Conservation (phyloP, 2,888 invertebrate species). For the Ichneumoninae sp. region DNA sequence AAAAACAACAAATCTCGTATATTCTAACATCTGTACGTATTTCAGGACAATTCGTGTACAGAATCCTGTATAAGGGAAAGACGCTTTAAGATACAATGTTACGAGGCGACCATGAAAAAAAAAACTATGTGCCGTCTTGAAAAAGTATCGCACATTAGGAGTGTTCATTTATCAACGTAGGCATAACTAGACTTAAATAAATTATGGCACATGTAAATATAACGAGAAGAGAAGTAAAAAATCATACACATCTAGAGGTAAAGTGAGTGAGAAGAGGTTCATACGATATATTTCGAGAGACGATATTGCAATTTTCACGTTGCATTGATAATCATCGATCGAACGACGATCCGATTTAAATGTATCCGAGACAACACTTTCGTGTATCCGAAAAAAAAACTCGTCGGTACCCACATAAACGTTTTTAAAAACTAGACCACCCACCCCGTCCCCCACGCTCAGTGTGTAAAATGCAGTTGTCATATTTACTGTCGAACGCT, state of each 20-base stretch:
- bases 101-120: constrained; percentile 41
- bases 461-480: constrained; percentile 56
- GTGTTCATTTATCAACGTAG: constrained; percentile 68
- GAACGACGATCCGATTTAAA: constrained; percentile 23
- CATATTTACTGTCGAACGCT: constrained; percentile 59
- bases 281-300: constrained; percentile 49
- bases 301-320: constrained; percentile 40
- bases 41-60: constrained; percentile 59
- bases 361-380: constrained; percentile 9
- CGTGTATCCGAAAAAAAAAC: constrained; percentile 7
- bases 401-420: constrained; percentile 34
- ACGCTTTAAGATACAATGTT: constrained; percentile 41
- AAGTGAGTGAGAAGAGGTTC: constrained; percentile 11
- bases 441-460: constrained; percentile 36
- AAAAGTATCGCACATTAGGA: constrained; percentile 56
- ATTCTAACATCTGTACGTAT: constrained; percentile 53
- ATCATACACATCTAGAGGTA: constrained; percentile 40
- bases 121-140: constrained; percentile 47
- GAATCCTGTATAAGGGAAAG: constrained; percentile 44
- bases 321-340: constrained; percentile 53
- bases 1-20: constrained; percentile 39
- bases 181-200: constrained; percentile 52
- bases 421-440: constrained; percentile 47
- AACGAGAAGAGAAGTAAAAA: constrained; percentile 16
- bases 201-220: constrained; percentile 66